Evolutionary conservation across 92 coral and sea anemone genomes (phyloP), one percentile per base, ranked within the genome.

Genomic region (Siderastrea siderea): DNA sequence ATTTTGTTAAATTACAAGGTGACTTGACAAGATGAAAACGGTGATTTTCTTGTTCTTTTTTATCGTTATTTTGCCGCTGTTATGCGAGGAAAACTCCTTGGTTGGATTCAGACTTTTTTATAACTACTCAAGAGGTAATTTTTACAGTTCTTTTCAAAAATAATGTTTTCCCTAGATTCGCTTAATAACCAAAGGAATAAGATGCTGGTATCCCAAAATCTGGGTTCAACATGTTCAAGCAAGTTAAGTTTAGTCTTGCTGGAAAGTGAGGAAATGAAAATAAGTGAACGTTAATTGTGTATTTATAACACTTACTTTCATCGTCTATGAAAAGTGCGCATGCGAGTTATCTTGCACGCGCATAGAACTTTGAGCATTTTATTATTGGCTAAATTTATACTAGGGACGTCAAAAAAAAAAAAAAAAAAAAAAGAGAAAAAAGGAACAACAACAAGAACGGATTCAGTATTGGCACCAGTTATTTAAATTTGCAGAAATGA

Each of bases 1-100:
- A 63, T 5, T 51, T 47, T 6, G 53, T 81, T 17, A 68, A 68
- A 68, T 43, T 45, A 1, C 3, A 45, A 15, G 73, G 7, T 13
- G 85, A 81, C 38, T 68, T 67, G 49, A 15, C 51, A 16, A n/a
- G 77, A 81, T 81, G 86, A 81, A 68, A 67, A 54, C 38, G 68
- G 3, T 16, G 47, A 10, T 68, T 54, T 68, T n/a, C 49, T 16
- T 55, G 15, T 53, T 43, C 48, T 3, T 48, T 26, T 49, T 49
- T 11, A 15, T 73, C 58, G 68, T 62, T 5, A 11, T 17, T 38
- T 58, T 51, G 19, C 81, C 75, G 46, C 73, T 77, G n/a, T 59
- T 53, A 45, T 79, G 83, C 45, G 82, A 81, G 52, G 67, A 26
- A 75, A 81, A 81, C 9, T 68, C 77, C 1, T 44, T 70, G 47